Conservation (phyloP, 1,140 invertebrate species). For the Frieseomelitta varia region DNA sequence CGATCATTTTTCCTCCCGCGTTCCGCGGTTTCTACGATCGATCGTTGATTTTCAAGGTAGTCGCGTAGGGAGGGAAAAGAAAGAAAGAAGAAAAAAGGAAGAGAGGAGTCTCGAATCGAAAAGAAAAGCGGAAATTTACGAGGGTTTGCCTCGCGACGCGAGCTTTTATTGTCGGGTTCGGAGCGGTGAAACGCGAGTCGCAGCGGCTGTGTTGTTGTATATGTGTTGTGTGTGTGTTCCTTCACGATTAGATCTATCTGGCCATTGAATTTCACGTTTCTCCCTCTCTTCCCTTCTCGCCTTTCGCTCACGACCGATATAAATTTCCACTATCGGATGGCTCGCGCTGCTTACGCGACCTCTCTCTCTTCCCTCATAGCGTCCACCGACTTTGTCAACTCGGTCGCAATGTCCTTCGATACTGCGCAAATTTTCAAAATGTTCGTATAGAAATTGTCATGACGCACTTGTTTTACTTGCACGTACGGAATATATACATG, state of each 20-base stretch:
- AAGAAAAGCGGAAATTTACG: constrained; percentile 22
- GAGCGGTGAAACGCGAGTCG: constrained; percentile 46
- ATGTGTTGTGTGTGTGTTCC: constrained; percentile 15
- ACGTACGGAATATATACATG: too few species aligned
- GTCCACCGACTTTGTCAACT: neutral
- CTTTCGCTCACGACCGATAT: constrained; percentile 49
- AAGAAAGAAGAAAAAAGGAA: too few species aligned
- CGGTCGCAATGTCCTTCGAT: constrained; percentile 48
- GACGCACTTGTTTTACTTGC: too few species aligned
- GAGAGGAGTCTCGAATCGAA: neutral
- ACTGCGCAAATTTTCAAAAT: too few species aligned
- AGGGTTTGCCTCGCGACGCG: constrained; percentile 1
- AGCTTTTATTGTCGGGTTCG: constrained; percentile 24
- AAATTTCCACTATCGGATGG: constrained; percentile 68
- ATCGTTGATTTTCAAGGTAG: neutral
- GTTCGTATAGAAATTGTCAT: too few species aligned
- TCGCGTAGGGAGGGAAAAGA: neutral
- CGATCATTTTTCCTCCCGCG: too few species aligned
- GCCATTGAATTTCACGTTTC: constrained; percentile 64
- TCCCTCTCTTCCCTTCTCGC: neutral
- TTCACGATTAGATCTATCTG: constrained; percentile 58
- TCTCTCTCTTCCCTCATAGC: constrained; percentile 35
- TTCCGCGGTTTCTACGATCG: neutral
- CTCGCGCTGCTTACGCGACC: constrained; percentile 40
- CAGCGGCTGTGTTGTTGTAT: neutral